Evolutionary conservation across 2,888 invertebrate genomes (phyloP), one percentile per base, ranked within the genome.

Genomic region (Philopedon plagiatum): DNA sequence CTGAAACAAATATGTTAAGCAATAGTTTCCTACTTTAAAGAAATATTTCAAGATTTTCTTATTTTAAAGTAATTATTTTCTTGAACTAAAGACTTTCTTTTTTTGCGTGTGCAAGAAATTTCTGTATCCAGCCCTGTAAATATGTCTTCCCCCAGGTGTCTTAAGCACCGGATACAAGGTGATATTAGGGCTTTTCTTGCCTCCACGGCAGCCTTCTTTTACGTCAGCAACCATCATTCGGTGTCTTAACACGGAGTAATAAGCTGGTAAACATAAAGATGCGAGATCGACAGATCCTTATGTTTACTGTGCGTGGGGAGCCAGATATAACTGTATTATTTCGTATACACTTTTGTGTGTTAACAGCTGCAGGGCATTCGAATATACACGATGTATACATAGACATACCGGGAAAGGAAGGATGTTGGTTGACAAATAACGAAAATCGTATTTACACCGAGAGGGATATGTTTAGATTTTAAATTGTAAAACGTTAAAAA

Each of bases 181-280:
- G 32, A 62, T 46, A 62, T 29, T 46, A 65, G 46, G 18, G 41
- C 56, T 62, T 74, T 67, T 73, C 63, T 54, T 66, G 65, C 49
- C 46, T 41, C 49, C 57, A 71, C 39, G 32, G 23, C 58, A 51
- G 72, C 63, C 61, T 66, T 74, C 56, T 67, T 73, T 69, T 61
- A 75, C 74, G 71, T 73, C 75, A 73, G 70, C 74, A 68, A 71
- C 66, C 71, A 60, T 64, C 62, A 65, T 49, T 60, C 68, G 63
- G 63, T 62, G 71, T 76, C 78, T 78, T 78, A 77, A 77, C 78
- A 74, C 75, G 75, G 51, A 75, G 76, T 78, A 78, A 79, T 79
- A 74, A 78, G 71, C 75, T 74, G 75, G 79, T 77, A 79, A 80
- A 80, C 79, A 79, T 80, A 77, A 79, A 80, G 78, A 80, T 79